phyloP scores from a whole-genome alignment of 1,140 invertebrate species.

The Aphelenchoides avenae region DNA sequence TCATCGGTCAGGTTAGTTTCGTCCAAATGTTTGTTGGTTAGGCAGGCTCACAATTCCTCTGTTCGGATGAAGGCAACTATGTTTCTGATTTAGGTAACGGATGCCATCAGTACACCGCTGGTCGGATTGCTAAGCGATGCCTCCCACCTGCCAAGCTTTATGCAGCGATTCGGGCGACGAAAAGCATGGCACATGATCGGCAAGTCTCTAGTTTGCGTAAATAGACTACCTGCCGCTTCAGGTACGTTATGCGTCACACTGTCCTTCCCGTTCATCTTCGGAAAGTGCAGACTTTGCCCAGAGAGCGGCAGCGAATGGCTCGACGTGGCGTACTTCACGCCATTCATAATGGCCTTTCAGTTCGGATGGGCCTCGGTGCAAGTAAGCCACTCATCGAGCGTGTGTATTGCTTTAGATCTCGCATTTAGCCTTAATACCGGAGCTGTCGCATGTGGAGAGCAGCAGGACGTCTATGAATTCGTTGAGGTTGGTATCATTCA shows the following conservation, averaged over 20 bases:
- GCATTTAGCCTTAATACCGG: slow-evolving; percentile 81
- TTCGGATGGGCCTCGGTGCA: slow-evolving; percentile 88
- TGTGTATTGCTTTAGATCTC: slow-evolving; percentile 75
- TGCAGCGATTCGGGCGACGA: slow-evolving; percentile 72
- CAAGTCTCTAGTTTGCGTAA: slow-evolving; percentile 62
- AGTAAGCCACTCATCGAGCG: too few relatives aligned
- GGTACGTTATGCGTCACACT: slow-evolving; percentile 73
- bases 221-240: slow-evolving; percentile 42
- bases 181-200: slow-evolving; percentile 89
- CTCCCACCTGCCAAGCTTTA: slow-evolving; percentile 62
- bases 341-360: slow-evolving; percentile 88
- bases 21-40: too few relatives aligned
- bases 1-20: slow-evolving; percentile 74
- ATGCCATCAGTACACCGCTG: slow-evolving; percentile 81
- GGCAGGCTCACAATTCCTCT: too few relatives aligned
- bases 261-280: slow-evolving; percentile 86
- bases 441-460: slow-evolving; percentile 36
- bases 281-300: slow-evolving; percentile 73
- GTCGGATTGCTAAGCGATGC: slow-evolving; percentile 80
- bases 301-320: slow-evolving; percentile 65
- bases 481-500: too few relatives aligned
- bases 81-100: slow-evolving; percentile 74
- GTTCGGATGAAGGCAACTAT: too few relatives aligned
- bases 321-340: slow-evolving; percentile 78
- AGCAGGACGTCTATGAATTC: too few relatives aligned